A percentile compares a stretch with the other conserved stretches of the same genome.
Evolutionary conservation across 2,797 vertebrate species (phyloP).

Genomic region (Chiloscyllium punctatum): DNA sequence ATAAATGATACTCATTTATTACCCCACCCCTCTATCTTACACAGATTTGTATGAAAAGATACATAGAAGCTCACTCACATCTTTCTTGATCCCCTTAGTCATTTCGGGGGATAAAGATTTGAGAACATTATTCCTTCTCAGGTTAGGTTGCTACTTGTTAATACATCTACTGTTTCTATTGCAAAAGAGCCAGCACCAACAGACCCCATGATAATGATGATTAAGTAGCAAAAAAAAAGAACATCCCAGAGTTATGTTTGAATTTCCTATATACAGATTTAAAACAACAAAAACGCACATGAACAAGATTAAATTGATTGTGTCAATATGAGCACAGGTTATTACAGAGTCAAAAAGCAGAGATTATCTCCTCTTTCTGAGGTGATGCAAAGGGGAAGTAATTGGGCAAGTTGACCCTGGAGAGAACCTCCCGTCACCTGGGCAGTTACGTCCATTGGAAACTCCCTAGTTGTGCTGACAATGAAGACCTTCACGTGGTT

Average conservation of each 20-base stretch:
- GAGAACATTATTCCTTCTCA: slow-evolving; percentile 34
- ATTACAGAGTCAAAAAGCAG: not conserved
- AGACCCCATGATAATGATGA: not conserved
- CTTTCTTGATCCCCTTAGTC: not conserved
- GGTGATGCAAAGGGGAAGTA: no score
- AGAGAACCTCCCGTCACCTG: no score
- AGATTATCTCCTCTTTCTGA: no score
- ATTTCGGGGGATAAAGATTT: not conserved
- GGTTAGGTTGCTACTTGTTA: not conserved
- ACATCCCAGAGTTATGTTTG: not conserved
- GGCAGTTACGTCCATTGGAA: no score
- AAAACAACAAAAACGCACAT: not conserved
- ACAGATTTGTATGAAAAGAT: not conserved
- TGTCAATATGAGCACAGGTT: not conserved
- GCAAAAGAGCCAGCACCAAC: not conserved
- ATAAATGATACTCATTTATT: not conserved
- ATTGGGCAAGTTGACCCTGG: no score
- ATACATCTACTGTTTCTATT: not conserved
- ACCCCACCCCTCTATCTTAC: not conserved
- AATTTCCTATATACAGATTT: not conserved
- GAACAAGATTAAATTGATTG: not conserved
- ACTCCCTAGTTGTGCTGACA: no score
- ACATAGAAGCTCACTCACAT: not conserved
- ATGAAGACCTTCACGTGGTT: no score
- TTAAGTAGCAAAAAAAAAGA: not conserved